Evolutionary conservation across 2,888 invertebrate species (phyloP).

Genomic region (Dromius quadrimaculatus): DNA sequence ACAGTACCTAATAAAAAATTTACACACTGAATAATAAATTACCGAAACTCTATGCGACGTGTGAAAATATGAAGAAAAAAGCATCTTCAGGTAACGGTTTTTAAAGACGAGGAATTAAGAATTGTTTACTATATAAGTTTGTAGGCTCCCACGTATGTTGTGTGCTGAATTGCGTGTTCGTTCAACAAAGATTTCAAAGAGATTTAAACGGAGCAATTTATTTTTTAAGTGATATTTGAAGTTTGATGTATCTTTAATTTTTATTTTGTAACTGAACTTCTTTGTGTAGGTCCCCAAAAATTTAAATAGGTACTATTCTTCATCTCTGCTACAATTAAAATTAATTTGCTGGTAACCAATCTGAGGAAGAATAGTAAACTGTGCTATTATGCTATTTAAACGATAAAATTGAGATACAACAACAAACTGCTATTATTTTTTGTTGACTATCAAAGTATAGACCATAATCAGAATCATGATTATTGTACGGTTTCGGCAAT

Average conservation of each 20-base stretch:
- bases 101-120: constrained; percentile 14
- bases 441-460: too few species aligned
- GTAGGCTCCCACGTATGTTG: constrained; percentile 21
- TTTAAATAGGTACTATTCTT: too few species aligned
- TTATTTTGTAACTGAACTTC: background rate
- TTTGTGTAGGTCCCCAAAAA: too few species aligned
- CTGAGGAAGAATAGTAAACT: too few species aligned
- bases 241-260: background rate
- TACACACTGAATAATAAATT: constrained; percentile 12
- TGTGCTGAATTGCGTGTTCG: background rate
- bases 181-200: background rate
- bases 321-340: too few species aligned
- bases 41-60: constrained; percentile 8
- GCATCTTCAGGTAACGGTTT: constrained; percentile 26
- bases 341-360: too few species aligned
- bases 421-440: too few species aligned
- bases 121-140: constrained; percentile 7
- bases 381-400: too few species aligned
- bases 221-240: too few species aligned
- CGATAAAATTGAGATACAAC: too few species aligned
- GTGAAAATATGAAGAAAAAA: constrained; percentile 13
- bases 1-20: constrained; percentile 19
- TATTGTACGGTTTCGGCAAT: too few species aligned
- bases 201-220: constrained; percentile 21
- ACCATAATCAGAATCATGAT: too few species aligned